phyloP scores from a whole-genome alignment of 2,113 vertebrate genomes.

The Ochotona curzoniae region DNA sequence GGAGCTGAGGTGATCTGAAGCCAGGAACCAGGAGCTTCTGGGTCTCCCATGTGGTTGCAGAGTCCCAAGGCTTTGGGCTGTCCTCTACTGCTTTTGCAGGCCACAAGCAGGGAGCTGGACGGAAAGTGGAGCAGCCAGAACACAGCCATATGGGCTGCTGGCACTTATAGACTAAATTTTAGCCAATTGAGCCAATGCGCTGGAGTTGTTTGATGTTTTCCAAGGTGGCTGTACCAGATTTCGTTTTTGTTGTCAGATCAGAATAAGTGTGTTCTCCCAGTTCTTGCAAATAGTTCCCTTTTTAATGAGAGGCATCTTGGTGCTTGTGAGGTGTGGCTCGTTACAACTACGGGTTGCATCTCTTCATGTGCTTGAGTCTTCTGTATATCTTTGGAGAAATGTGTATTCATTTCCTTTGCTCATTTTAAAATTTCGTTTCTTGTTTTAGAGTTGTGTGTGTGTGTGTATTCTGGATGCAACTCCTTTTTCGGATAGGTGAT shows the following conservation, averaged over 20 bases:
- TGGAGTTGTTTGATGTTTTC: background rate
- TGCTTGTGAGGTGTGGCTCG: slow-evolving; percentile 15
- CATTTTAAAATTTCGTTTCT: slow-evolving; percentile 10
- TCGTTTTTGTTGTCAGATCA: background rate
- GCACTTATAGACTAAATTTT: no score
- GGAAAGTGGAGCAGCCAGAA: no score
- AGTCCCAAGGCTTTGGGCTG: no score
- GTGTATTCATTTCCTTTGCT: background rate
- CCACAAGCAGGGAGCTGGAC: no score
- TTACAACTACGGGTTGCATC: slow-evolving; percentile 30
- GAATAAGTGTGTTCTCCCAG: background rate
- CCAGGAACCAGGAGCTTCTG: no score
- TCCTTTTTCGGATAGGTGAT: background rate
- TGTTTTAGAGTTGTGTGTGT: slow-evolving; percentile 39
- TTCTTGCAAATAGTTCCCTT: background rate
- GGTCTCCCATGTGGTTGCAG: no score
- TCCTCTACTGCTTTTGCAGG: no score
- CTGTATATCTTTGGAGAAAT: slow-evolving; percentile 50
- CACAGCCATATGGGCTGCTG: no score
- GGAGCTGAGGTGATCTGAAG: no score
- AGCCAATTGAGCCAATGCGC: no score
- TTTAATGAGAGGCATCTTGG: background rate
- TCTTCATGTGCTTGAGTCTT: background rate
- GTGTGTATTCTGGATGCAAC: background rate
- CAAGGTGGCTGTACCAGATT: background rate